Percentiles rank a stretch among this genome's conserved stretches.
Conservation (phyloP, 2,888 invertebrate species). For the Lithophane socia region DNA sequence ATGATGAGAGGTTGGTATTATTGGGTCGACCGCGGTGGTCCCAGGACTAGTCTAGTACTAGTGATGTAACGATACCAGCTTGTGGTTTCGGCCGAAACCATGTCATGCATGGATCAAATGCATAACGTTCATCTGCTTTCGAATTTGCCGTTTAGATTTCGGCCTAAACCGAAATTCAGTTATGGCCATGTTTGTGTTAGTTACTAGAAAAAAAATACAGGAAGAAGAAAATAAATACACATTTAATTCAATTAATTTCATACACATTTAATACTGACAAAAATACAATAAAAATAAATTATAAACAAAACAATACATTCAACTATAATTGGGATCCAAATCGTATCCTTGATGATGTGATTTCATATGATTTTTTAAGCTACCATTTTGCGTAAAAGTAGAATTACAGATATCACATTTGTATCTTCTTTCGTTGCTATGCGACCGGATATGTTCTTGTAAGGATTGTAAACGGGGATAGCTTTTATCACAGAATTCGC, state of each 20-base stretch:
- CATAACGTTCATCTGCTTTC: neutral
- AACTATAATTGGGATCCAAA: constrained; percentile 73
- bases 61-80: neutral
- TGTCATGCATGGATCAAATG: neutral
- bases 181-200: neutral
- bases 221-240: constrained; percentile 1
- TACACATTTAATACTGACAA: constrained; percentile 63
- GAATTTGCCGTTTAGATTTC: neutral
- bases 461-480: constrained; percentile 90
- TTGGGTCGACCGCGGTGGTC: neutral
- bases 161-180: neutral
- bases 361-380: constrained; percentile 90
- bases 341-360: constrained; percentile 85
- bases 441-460: constrained; percentile 90
- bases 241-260: constrained; percentile 27
- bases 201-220: neutral
- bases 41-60: neutral
- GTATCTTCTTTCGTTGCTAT: constrained; percentile 88
- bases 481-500: constrained; percentile 90
- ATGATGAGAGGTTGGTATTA: neutral
- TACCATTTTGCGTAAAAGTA: constrained; percentile 90
- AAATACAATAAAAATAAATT: constrained; percentile 39
- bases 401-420: constrained; percentile 89
- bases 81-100: neutral
- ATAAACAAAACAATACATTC: constrained; percentile 27